phyloP scores from a whole-genome alignment of 2,113 vertebrate species.

The Salminus brasiliensis region DNA sequence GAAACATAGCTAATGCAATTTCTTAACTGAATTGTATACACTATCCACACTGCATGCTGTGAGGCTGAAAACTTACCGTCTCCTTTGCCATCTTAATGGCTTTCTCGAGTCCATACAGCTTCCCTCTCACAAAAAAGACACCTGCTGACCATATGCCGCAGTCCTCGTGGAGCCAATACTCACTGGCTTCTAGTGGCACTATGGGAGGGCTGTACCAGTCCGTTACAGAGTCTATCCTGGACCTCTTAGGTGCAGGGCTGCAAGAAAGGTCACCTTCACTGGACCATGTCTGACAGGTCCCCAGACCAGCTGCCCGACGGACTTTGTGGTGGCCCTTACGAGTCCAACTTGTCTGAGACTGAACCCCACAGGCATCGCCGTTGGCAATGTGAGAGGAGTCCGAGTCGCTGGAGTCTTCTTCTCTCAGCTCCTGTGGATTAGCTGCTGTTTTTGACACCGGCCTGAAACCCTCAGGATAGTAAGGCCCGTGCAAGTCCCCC shows the following conservation, averaged over 20 bases:
- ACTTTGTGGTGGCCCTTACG: conserved; percentile 36
- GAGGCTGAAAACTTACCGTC: conserved; percentile 66
- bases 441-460: conserved; percentile 56
- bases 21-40: not conserved
- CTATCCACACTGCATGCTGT: not conserved
- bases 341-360: not conserved
- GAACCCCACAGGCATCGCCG: conserved; percentile 44
- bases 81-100: conserved; percentile 73
- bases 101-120: conserved; percentile 78
- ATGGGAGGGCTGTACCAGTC: conserved; percentile 78
- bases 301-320: conserved; percentile 50
- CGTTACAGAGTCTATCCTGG: conserved; percentile 46
- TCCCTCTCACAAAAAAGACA: conserved; percentile 79
- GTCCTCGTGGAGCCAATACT: conserved; percentile 82
- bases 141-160: conserved; percentile 79
- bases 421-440: conserved; percentile 55
- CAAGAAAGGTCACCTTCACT: conserved; percentile 24
- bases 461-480: conserved; percentile 75
- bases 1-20: not conserved
- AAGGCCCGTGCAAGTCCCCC: conserved; percentile 81
- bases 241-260: conserved; percentile 66
- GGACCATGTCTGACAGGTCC: conserved; percentile 42
- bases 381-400: conserved; percentile 65
- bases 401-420: conserved; percentile 65
- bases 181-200: conserved; percentile 71